Base-by-base conservation (phyloP, 1,140 invertebrate genomes). In the Brachionus rotundiformis region DNA sequence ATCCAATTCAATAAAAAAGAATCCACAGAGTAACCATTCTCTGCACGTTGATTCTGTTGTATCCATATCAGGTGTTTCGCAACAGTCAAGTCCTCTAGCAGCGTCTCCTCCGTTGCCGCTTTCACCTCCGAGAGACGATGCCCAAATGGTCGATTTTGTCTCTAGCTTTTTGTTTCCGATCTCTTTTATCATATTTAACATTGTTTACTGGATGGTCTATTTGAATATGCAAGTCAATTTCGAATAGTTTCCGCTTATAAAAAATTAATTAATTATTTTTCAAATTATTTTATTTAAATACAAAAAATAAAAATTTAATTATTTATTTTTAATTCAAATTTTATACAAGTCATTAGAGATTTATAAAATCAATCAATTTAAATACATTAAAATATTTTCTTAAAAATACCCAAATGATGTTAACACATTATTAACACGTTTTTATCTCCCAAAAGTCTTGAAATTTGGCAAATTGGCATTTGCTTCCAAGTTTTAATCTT, bases 191-290 rank as follows among this genome's bases (percentile, higher is more conserved):
- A 27, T 82, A 23, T 82, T 82, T 31, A 82, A 82, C 39, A 82
- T 82, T 33, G 47, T 82, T 49, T 82, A 82, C 23, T 82, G 81
- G 81, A 82, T 71, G 81, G 79, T 81, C 23, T 81, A 81, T 49
- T 54, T 81, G n/a, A 81, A 81, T 47, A 81, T 81, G 79, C 79
- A 81, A 39, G 79, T 81, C 36, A 39, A 65, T 27, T 54, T 54
- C 8, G 47, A 33, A 47, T 80, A 27, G 75, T 16, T 19, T 36
- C 61, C 10, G 25, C 25, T 63, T 63, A 11, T 8, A 54, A 54
- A 19, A 54, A 54, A 54, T 54, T 7, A 54, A 7, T 54, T 54
- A 19, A 54, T 25, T 54, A 54, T 39, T 39, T 39, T 36, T 36
- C 33, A 36, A 36, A 36, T 36, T 36, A 36, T 2, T 6, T 6